Percentiles rank a stretch among this genome's conserved stretches.
Evolutionary conservation across 2,797 vertebrate genomes (phyloP).

Genomic region (Hippocampus kuda): DNA sequence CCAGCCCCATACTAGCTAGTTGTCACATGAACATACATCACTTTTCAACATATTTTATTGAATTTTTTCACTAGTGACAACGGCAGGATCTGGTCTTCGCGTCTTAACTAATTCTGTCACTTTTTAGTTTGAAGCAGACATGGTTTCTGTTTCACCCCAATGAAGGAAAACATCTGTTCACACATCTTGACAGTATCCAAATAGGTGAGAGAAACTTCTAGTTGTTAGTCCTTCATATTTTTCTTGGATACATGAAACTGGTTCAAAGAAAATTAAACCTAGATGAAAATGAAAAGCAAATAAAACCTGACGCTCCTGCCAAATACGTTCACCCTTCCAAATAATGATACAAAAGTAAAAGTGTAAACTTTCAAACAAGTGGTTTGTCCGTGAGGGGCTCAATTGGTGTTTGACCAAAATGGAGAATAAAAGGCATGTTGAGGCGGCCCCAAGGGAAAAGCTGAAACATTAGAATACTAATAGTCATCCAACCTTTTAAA

Average conservation of each 20-base stretch:
- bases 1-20: background rate
- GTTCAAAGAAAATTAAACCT: conserved; percentile 17
- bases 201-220: conserved; percentile 8
- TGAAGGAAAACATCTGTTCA: conserved; percentile 25
- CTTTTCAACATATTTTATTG: background rate
- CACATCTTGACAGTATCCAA: conserved; percentile 14
- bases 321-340: background rate
- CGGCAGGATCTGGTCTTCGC: conserved; percentile 5
- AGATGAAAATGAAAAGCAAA: background rate
- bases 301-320: conserved; percentile 19
- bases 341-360: background rate
- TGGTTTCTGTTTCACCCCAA: conserved; percentile 21
- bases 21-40: background rate
- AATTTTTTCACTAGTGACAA: background rate
- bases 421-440: conserved; percentile 21
- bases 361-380: background rate
- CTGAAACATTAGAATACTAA: conserved; percentile 57
- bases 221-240: background rate
- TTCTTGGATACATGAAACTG: conserved; percentile 26
- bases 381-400: conserved; percentile 7
- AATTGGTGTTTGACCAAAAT: conserved; percentile 18
- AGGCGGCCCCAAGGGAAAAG: conserved; percentile 16
- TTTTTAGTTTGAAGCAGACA: conserved; percentile 32
- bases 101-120: background rate
- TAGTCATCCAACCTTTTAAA: conserved; percentile 32